Percentiles rank a stretch among this genome's conserved stretches.
phyloP scores from a whole-genome alignment of 23 tunicate species.

The Trididemnum nubilum region DNA sequence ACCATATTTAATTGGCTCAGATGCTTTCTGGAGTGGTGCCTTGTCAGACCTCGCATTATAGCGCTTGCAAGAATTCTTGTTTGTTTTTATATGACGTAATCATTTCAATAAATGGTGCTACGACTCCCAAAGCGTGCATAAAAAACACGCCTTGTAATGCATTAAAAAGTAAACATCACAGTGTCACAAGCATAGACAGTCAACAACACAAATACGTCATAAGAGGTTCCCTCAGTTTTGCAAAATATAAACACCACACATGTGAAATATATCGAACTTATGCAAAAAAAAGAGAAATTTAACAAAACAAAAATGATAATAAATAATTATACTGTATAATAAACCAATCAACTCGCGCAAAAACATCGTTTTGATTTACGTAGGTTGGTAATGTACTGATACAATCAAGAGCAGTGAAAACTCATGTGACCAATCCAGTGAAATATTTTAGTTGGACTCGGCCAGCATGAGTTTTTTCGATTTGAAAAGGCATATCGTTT shows the following conservation, averaged over 20 bases:
- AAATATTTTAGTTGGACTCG: conserved; percentile 31
- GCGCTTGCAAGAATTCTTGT: too few species aligned
- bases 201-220: neutral
- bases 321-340: neutral
- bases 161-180: neutral
- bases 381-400: neutral
- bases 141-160: too few species aligned
- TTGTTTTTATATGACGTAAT: too few species aligned
- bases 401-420: neutral
- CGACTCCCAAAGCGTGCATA: too few species aligned
- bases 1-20: too few species aligned
- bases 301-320: neutral
- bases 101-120: too few species aligned
- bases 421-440: conserved; percentile 3
- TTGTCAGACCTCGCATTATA: too few species aligned
- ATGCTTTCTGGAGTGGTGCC: too few species aligned
- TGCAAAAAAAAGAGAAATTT: too few species aligned
- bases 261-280: neutral
- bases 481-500: conserved; percentile 40
- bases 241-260: neutral
- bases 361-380: too few species aligned
- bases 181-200: conserved; percentile 1
- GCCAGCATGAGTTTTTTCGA: conserved; percentile 19
- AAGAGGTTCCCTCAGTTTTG: neutral
- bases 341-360: neutral